Evolutionary conservation across 2,888 invertebrate species (phyloP).

Genomic region (Lordiphosa andalusiaca): DNA sequence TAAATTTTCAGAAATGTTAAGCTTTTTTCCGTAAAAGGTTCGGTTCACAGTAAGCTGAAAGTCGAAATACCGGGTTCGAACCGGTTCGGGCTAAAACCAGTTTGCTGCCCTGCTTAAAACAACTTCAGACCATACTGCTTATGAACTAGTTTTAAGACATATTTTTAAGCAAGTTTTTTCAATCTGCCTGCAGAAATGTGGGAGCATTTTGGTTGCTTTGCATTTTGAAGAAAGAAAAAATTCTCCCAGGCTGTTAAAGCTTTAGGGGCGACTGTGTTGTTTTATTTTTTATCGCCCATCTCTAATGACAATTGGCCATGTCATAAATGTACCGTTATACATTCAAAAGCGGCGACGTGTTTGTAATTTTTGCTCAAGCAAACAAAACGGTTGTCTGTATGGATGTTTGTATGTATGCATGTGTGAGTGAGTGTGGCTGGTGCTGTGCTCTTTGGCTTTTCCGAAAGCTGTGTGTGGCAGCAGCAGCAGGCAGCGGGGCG

Average conservation of each 20-base stretch:
- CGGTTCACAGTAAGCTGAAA: no score
- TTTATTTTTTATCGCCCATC: conserved; percentile 15
- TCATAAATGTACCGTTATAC: conserved; percentile 70
- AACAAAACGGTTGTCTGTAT: conserved; percentile 24
- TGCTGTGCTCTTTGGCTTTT: conserved; percentile 54
- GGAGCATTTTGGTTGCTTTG: no score
- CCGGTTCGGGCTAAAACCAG: no score
- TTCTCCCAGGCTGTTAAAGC: background rate
- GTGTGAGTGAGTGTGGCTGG: conserved; percentile 15
- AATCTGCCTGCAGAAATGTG: no score
- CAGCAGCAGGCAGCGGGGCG: conserved; percentile 30
- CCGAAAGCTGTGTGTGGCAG: conserved; percentile 48
- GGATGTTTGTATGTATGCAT: conserved; percentile 3
- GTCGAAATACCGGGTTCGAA: no score
- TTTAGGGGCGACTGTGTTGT: background rate
- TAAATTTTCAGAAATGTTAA: no score
- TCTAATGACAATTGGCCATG: conserved; percentile 42
- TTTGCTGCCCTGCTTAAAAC: no score
- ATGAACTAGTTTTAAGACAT: no score
- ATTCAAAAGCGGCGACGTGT: conserved; percentile 63
- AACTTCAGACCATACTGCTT: no score
- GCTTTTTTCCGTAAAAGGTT: no score
- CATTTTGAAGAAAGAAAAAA: background rate
- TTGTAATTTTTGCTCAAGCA: conserved; percentile 54
- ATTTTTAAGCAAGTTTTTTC: no score